Evolutionary conservation across 2,888 invertebrate genomes (phyloP), one percentile per base, ranked within the genome.

Genomic region (Dioctria rufipes): DNA sequence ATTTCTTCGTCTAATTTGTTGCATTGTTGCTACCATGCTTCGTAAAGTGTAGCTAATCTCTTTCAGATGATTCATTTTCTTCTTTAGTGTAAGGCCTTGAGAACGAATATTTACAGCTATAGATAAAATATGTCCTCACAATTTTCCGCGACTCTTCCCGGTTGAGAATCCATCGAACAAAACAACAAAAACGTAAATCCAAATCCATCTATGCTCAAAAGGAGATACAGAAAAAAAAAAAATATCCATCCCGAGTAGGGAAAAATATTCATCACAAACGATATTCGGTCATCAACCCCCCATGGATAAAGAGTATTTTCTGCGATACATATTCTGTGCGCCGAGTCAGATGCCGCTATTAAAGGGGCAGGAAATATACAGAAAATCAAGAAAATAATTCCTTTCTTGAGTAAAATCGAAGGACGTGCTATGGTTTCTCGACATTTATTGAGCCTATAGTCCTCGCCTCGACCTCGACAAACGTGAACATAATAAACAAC

Each of bases 201-300:
- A 8, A 54, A 54, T 69, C 49, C 69, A 49, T 49, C 69, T 37
- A 49, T 11, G 8, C 46, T 46, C 25, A 9, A n/a, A 51, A 67
- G 13, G 43, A 67, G 42, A 43, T 43, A 42, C 42, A 43, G 13
- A 67, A 67, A 67, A 46, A 13, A 42, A 25, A 25, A 25, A 25
- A 25, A 25, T 25, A 25, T 25, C 25, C 25, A 25, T 25, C 25
- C 25, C 25, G 25, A 25, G 25, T 0, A 11, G 25, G 25, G 25
- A 25, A 25, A 25, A 25, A 25, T 25, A 25, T 25, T 25, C 25
- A 13, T 25, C 11, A 49, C 13, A 69, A 25, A 49, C 69, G 46
- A 11, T 37, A 49, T 49, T 69, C 46, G 69, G 69, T 69, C 69
- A 69, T 69, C 69, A 75, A 69, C 69, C 69, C 73, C 69, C 69